phyloP scores from a whole-genome alignment of 2,888 invertebrate genomes.

The Stenurella melanura region DNA sequence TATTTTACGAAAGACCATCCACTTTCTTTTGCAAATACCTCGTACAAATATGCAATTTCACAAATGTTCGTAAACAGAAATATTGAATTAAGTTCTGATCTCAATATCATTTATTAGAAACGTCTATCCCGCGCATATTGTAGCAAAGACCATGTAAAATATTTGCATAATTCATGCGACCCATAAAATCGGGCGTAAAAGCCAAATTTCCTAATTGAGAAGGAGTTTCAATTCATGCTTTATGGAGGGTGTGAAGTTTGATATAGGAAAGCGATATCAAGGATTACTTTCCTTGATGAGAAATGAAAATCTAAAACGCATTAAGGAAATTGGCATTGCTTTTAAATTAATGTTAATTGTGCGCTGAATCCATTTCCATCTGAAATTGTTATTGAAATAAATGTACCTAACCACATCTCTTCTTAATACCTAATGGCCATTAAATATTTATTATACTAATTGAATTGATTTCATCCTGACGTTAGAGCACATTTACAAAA shows the following conservation, averaged over 20 bases:
- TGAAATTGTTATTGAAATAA: constrained; percentile 68
- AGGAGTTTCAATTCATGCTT: constrained; percentile 69
- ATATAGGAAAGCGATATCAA: constrained; percentile 71
- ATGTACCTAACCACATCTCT: constrained; percentile 55
- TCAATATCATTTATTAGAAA: constrained; percentile 19
- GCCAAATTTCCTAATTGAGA: constrained; percentile 72
- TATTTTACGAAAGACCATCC: no score
- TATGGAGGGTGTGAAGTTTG: constrained; percentile 70
- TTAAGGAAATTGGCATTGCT: constrained; percentile 73
- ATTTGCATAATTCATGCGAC: constrained; percentile 68
- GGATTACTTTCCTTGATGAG: constrained; percentile 73
- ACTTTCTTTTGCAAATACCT: neutral
- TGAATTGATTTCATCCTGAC: constrained; percentile 57
- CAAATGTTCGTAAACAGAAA: constrained; percentile 2
- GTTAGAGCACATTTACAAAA: constrained; percentile 31
- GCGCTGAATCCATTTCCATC: constrained; percentile 68
- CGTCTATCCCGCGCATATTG: constrained; percentile 15
- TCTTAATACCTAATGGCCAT: constrained; percentile 63
- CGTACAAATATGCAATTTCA: neutral
- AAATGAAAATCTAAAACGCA: constrained; percentile 73
- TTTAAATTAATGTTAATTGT: constrained; percentile 73
- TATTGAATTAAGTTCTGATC: neutral
- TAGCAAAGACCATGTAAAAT: constrained; percentile 45
- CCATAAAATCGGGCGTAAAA: constrained; percentile 70
- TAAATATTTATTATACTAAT: constrained; percentile 66